These are phyloP conservation scores for Stichopus chloronotus DNA, from an alignment of 35 echinoderm and acorn worm genomes.

Conservation along the genomic window DNA sequence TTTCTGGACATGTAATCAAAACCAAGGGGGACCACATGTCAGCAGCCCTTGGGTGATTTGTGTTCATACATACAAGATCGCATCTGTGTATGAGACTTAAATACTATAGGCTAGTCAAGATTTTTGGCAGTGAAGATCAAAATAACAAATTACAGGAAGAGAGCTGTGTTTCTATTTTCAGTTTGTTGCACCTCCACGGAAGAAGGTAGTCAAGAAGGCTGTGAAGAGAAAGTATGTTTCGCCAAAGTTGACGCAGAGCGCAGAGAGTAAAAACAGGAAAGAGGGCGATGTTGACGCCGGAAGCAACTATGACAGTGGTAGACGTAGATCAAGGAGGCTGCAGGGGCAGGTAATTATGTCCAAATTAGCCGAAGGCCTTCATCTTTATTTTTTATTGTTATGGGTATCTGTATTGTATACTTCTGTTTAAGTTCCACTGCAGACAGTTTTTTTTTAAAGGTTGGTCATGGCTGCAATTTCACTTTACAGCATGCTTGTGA, in stretches of 20 bases:
- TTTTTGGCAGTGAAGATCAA: too few relatives aligned
- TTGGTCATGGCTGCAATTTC: not conserved
- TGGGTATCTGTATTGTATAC: not conserved
- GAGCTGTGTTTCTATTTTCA: not conserved
- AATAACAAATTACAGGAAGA: too few relatives aligned
- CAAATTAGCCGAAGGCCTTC: not conserved
- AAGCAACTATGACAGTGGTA: slow-evolving; percentile 66
- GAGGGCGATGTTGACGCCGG: slow-evolving; percentile 51
- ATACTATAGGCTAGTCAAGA: too few relatives aligned
- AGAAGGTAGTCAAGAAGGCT: slow-evolving; percentile 62
- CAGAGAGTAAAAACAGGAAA: slow-evolving; percentile 3
- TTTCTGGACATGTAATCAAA: too few relatives aligned
- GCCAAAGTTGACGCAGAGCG: not conserved
- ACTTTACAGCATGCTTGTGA: not conserved
- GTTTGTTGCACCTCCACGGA: not conserved
- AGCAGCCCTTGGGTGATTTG: too few relatives aligned
- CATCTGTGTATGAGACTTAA: too few relatives aligned
- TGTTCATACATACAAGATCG: too few relatives aligned
- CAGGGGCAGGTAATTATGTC: slow-evolving; percentile 65
- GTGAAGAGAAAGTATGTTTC: slow-evolving; percentile 63
- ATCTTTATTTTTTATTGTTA: not conserved
- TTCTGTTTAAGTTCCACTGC: not conserved
- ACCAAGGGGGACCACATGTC: too few relatives aligned
- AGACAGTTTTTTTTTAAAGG: not conserved
- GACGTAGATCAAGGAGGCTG: slow-evolving; percentile 65